Base-by-base conservation (phyloP, 2,113 vertebrate species). In the Poeciliopsis turrubarensis region DNA sequence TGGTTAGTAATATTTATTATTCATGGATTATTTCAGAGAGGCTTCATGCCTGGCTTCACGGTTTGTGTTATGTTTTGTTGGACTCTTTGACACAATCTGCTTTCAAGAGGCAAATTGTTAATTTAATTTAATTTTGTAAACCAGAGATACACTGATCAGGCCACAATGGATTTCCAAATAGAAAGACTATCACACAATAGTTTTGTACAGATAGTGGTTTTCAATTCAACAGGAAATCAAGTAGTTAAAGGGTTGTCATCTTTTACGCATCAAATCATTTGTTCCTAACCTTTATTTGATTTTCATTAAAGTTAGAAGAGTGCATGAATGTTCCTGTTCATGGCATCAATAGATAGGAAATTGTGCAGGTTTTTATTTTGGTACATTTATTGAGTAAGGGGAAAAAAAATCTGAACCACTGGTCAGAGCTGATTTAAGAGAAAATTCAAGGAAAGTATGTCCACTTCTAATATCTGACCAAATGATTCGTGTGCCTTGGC, bases 1-100 rank as follows among this genome's bases (percentile, higher is more conserved):
- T 88, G 83, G 88, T 94, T 94, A 93, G 90, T 95, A 93, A 92
- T 91, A 93, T 94, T 87, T 70, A 94, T 94, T 94, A 94, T 94
- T 94, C 66, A 94, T 93, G 79, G 75, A 83, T 89, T 67, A 57
- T 88, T 90, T 89, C 80, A 83, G 87, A 92, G 87, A 85, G 87
- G 90, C 62, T 86, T 85, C 78, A 51, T 89, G 82, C 82, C 75
- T 25, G 74, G 81, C 70, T 77, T 86, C 85, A 78, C 76, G 68
- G 84, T 74, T 75, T 77, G 71, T 37, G 70, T 68, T 68, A 27
- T 26, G 7, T 39, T n/a, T n/a, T 86, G 30, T 82, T 85, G 82
- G 87, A 77, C 72, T 76, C 47, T 86, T 71, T 78, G 64, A 70
- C 64, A n/a, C 9, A 60, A 51, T 44, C 65, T 60, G 22, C 15